Conservation (phyloP, 2,888 invertebrate species). For the Clanis bilineata region DNA sequence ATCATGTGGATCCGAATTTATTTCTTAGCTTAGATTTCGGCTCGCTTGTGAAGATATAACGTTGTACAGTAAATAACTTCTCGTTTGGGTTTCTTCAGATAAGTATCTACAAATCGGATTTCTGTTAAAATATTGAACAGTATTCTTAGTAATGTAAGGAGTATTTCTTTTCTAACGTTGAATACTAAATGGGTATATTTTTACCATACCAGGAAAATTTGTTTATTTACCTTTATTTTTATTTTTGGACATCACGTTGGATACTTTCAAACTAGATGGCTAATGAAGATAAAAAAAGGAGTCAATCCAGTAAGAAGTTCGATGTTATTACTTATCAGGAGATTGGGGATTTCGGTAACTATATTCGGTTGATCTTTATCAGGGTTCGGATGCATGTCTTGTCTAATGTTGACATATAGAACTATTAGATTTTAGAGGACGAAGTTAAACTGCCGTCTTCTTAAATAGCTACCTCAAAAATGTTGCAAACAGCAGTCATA, state of each 20-base stretch:
- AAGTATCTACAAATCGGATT: slow-evolving; percentile 19
- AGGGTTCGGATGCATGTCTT: too few species aligned
- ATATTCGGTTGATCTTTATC: too few species aligned
- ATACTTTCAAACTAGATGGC: too few species aligned
- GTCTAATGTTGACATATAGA: too few species aligned
- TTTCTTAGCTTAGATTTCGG: slow-evolving; percentile 23
- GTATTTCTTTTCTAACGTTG: background rate
- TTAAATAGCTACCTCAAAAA: background rate
- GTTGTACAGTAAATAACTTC: slow-evolving; percentile 22
- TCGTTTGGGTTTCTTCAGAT: slow-evolving; percentile 16
- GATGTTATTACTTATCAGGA: too few species aligned
- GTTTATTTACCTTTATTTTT: too few species aligned
- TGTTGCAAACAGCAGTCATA: background rate
- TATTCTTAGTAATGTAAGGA: background rate
- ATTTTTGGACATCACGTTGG: too few species aligned
- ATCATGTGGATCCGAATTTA: slow-evolving; percentile 22
- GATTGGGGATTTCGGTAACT: too few species aligned
- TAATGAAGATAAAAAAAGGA: too few species aligned
- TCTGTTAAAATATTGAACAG: slow-evolving; percentile 16
- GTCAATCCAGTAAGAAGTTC: too few species aligned
- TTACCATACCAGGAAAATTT: too few species aligned
- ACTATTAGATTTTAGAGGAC: too few species aligned
- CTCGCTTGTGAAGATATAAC: slow-evolving; percentile 20
- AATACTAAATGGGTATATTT: background rate
- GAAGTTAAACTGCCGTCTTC: background rate